Base-by-base conservation (phyloP, 2,888 invertebrate species). In the Automeris io region DNA sequence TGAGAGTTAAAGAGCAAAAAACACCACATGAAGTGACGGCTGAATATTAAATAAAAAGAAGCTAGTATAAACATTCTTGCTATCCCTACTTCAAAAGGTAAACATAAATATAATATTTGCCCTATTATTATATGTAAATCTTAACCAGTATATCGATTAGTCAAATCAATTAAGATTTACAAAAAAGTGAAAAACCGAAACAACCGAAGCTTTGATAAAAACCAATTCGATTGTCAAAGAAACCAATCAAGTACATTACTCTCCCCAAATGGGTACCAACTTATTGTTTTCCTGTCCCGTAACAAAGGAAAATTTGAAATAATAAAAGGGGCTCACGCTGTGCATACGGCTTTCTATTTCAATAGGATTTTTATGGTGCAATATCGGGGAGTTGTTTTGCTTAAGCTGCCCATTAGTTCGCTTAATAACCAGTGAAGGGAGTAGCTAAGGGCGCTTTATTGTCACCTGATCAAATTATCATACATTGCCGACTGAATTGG, bases 401-500 rank as follows among this genome's bases (percentile, higher is more conserved):
- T 68, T 61, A 70, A 74, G 76, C 77, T 65, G 54, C 70, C 19
- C 73, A 78, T 82, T 82, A 80, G 68, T 61, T 51, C 57, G 61
- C 48, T 64, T 78, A 75, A 80, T 80, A 79, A 74, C 65, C 57
- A 54, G 42, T 55, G 59, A 64, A 65, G 73, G 64, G 46, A 45
- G 35, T 41, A 39, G 42, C 38, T 46, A 29, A 33, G 49, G 38
- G 44, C 59, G 60, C 59, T 54, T 49, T 52, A 51, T 57, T 60
- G 66, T 61, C 70, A 73, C 70, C 74, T 76, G 74, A 75, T 76
- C 69, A 64, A 74, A 74, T 76, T 75, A 75, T 72, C 72, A 70
- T 75, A 70, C 61, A 72, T 72, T 64, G 67, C 64, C 64, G 51
- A 52, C 62, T 54, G 62, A 72, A 79, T 77, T 73, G 74, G 62